Conservation (phyloP, 2,888 invertebrate genomes). For the Scelioninae gen. 1 region DNA sequence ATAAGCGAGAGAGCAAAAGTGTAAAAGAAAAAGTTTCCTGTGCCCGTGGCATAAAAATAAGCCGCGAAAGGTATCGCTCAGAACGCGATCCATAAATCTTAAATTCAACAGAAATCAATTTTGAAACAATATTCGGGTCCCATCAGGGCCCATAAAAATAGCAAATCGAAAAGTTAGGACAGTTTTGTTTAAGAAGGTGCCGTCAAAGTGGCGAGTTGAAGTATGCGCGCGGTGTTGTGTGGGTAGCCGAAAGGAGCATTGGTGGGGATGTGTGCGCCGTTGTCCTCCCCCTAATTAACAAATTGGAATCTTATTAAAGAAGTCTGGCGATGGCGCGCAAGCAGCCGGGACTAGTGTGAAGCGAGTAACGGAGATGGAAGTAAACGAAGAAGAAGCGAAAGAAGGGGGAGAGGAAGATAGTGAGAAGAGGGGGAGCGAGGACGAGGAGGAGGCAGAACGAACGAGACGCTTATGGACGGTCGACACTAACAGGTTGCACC, state of each 20-base stretch:
- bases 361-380: slow-evolving; percentile 68
- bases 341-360: slow-evolving; percentile 56
- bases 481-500: slow-evolving; percentile 83
- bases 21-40: not conserved
- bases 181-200: slow-evolving; percentile 44
- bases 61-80: slow-evolving; percentile 33
- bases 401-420: too few species aligned
- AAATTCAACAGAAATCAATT: slow-evolving; percentile 49
- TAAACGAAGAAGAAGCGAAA: too few species aligned
- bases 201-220: slow-evolving; percentile 28
- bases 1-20: too few species aligned
- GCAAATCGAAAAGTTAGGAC: slow-evolving; percentile 58
- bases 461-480: slow-evolving; percentile 79
- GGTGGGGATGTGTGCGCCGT: slow-evolving; percentile 76
- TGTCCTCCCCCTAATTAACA: slow-evolving; percentile 87
- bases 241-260: slow-evolving; percentile 73
- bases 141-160: slow-evolving; percentile 25
- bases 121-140: slow-evolving; percentile 43
- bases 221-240: slow-evolving; percentile 47
- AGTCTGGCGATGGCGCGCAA: slow-evolving; percentile 81
- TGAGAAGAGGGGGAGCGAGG: slow-evolving; percentile 55
- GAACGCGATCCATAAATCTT: slow-evolving; percentile 47
- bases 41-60: slow-evolving; percentile 23
- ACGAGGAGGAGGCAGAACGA: slow-evolving; percentile 69
- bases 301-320: slow-evolving; percentile 88